Conservation (phyloP, 2,113 vertebrate genomes). For the Columba janthina region DNA sequence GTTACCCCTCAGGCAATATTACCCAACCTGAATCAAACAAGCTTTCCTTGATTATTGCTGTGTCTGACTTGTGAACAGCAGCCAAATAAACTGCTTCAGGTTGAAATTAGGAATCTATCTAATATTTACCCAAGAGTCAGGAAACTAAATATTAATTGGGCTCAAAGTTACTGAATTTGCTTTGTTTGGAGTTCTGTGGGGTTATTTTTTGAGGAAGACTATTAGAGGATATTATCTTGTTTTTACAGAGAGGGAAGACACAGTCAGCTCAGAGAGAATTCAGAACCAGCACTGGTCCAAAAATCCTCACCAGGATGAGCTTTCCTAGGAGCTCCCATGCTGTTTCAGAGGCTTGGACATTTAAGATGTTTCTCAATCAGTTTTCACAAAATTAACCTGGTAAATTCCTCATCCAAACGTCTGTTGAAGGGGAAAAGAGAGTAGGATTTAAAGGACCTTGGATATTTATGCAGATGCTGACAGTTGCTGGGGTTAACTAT, state of each 20-base stretch:
- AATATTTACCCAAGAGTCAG: slow-evolving; percentile 54
- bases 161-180: neutral
- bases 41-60: slow-evolving; percentile 64
- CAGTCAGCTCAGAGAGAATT: neutral
- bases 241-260: neutral
- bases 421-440: neutral
- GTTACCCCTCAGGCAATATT: slow-evolving; percentile 58
- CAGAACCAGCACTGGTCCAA: slow-evolving; percentile 67
- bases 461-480: neutral
- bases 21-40: slow-evolving; percentile 46
- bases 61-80: slow-evolving; percentile 63
- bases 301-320: slow-evolving; percentile 1
- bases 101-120: slow-evolving; percentile 62
- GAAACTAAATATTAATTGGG: neutral
- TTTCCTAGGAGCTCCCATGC: neutral
- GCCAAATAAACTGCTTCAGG: slow-evolving; percentile 65
- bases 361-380: neutral
- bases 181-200: neutral
- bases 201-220: neutral
- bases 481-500: neutral
- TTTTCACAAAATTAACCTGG: neutral
- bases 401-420: neutral
- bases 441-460: neutral
- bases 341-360: neutral
- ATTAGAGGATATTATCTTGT: neutral